These are phyloP conservation scores for Sebastes matsubarae DNA, from an alignment of 2,797 vertebrate species.

Conservation along the genomic window DNA sequence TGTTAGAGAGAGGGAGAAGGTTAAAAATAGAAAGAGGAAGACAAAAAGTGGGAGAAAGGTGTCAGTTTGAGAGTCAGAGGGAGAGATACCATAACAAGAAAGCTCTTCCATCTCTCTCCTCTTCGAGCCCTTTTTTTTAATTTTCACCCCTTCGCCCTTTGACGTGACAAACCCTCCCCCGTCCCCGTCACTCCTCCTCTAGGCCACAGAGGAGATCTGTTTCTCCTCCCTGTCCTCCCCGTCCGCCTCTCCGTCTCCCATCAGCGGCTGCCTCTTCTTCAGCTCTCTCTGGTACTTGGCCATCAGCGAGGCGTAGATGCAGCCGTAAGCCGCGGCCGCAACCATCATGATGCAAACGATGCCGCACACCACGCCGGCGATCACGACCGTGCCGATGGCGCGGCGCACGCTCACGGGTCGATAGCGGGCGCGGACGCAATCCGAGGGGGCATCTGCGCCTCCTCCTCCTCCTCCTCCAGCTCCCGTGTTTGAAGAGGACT, in stretches of 20 bases:
- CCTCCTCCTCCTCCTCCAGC: constrained; percentile 37
- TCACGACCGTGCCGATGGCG: constrained; percentile 97
- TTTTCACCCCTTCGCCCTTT: constrained; percentile 46
- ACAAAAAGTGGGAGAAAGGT: constrained; percentile 51
- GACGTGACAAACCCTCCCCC: constrained; percentile 52
- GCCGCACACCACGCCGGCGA: constrained; percentile 95
- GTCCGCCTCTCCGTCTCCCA: constrained; percentile 90
- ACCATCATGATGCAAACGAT: constrained; percentile 99
- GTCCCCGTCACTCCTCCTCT: constrained; percentile 65
- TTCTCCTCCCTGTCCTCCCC: constrained; percentile 90
- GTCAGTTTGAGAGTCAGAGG: constrained; percentile 52
- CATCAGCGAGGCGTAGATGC: constrained; percentile 98
- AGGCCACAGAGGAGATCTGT: constrained; percentile 98
- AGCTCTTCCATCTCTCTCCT: constrained; percentile 59
- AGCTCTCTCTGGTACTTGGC: constrained; percentile 98
- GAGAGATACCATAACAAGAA: constrained; percentile 48
- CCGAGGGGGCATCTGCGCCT: constrained; percentile 80
- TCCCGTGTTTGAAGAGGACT: constrained; percentile 48
- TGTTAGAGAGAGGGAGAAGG: constrained; percentile 35
- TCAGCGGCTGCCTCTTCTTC: constrained; percentile 96
- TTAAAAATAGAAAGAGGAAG: constrained; percentile 66
- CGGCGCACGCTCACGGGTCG: constrained; percentile 93
- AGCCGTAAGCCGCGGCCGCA: constrained; percentile 95
- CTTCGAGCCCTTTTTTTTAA: constrained; percentile 69
- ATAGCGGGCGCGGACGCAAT: constrained; percentile 93